These are phyloP conservation scores for Hydropotes inermis DNA, from an alignment of 2,113 vertebrate genomes.

Conservation along the genomic window DNA sequence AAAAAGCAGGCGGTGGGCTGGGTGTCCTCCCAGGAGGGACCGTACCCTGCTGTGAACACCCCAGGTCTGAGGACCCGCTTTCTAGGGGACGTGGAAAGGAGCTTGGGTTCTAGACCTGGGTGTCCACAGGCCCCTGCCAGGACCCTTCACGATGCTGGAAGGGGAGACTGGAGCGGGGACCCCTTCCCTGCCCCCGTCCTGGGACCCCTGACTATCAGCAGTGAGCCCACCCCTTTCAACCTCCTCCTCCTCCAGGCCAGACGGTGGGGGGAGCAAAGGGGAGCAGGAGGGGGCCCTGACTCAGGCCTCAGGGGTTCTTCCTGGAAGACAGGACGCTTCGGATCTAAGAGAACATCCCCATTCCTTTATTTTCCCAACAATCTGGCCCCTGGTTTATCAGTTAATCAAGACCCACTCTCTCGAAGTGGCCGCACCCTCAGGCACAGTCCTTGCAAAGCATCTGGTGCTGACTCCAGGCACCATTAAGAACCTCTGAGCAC, in stretches of 20 bases:
- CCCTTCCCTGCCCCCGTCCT: neutral
- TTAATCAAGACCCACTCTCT: neutral
- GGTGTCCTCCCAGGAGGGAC: no score
- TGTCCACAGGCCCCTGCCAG: no score
- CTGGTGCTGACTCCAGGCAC: no score
- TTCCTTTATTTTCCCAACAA: neutral
- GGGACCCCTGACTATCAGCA: neutral
- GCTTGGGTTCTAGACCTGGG: neutral
- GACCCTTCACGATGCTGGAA: fast-evolving
- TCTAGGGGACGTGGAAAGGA: fast-evolving
- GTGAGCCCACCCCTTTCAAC: fast-evolving
- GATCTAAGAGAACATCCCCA: no score
- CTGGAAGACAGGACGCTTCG: neutral
- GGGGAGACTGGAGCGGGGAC: no score
- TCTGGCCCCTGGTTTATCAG: neutral
- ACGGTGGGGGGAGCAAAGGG: fast-evolving
- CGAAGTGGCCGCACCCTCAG: fast-evolving
- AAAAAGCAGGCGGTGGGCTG: neutral
- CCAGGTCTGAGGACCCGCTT: neutral
- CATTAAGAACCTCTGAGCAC: neutral
- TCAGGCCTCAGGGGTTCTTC: neutral
- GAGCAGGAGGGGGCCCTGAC: fast-evolving
- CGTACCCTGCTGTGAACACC: fast-evolving
- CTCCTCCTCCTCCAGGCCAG: neutral
- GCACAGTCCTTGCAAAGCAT: fast-evolving